Evolutionary conservation across 2,113 vertebrate genomes (phyloP).

Genomic region (Microtus pennsylvanicus): DNA sequence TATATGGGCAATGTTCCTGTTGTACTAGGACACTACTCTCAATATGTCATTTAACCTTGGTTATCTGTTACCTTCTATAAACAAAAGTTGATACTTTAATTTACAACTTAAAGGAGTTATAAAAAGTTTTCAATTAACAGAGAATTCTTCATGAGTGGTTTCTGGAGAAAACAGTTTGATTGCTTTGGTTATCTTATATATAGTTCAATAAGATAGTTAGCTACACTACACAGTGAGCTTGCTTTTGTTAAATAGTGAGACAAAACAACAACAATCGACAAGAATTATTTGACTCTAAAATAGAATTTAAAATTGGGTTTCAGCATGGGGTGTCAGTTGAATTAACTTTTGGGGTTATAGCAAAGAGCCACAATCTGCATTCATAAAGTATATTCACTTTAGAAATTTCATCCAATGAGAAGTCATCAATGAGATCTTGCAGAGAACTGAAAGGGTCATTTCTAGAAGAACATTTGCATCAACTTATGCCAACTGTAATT

Average conservation of each 20-base stretch:
- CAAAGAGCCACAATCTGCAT: neutral
- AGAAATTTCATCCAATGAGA: neutral
- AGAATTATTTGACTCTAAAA: neutral
- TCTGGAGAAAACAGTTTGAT: neutral
- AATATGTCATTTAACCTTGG: neutral
- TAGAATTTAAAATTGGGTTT: neutral
- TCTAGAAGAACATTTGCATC: neutral
- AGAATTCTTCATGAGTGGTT: neutral
- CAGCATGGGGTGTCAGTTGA: too few relatives aligned
- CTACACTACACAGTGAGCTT: neutral
- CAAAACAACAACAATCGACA: neutral
- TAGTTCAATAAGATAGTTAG: neutral
- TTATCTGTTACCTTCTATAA: neutral
- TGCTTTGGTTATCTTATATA: neutral
- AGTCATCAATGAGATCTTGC: neutral
- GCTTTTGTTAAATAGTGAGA: neutral
- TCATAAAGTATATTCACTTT: neutral
- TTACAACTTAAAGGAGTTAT: neutral
- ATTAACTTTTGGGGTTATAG: neutral
- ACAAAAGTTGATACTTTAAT: neutral
- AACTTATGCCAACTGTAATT: too few relatives aligned
- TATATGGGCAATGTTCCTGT: neutral
- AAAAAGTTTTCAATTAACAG: neutral
- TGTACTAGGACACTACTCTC: too few relatives aligned
- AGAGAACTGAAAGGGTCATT: neutral